These are phyloP conservation scores for Trichomalopsis sarcophagae DNA, from an alignment of 1,140 invertebrate genomes.

Conservation along the genomic window DNA sequence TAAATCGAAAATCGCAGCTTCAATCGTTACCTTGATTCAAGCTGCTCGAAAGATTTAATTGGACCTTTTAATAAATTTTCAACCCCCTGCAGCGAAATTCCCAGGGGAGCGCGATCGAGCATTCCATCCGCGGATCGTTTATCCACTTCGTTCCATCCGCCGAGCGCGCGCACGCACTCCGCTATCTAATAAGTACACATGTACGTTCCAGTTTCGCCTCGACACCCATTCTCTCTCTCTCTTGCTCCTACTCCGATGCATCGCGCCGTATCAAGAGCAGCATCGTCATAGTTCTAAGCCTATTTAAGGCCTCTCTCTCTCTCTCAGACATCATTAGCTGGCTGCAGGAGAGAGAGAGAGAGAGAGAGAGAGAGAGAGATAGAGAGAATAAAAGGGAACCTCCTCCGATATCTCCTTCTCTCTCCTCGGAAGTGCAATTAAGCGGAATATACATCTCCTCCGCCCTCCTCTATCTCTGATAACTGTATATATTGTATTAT, in stretches of 20 bases:
- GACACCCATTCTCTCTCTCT: not conserved
- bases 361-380: not conserved
- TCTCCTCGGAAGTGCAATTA: constrained; percentile 32
- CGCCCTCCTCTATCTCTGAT: not conserved
- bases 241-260: too few relatives aligned
- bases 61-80: too few relatives aligned
- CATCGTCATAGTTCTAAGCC: not conserved
- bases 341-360: not conserved
- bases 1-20: too few relatives aligned
- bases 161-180: too few relatives aligned
- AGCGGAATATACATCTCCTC: not conserved
- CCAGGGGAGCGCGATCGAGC: too few relatives aligned
- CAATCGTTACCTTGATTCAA: too few relatives aligned
- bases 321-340: not conserved
- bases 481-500: not conserved
- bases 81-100: too few relatives aligned
- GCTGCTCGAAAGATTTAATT: too few relatives aligned
- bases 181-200: too few relatives aligned
- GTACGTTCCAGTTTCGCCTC: not conserved
- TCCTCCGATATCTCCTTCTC: not conserved
- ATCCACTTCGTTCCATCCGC: too few relatives aligned
- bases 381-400: not conserved
- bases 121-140: too few relatives aligned
- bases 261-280: not conserved
- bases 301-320: not conserved